A percentile compares a stretch with the other conserved stretches of the same genome.
These are phyloP conservation scores for Syrista parreyssii DNA, from an alignment of 2,888 invertebrate genomes.

Conservation along the genomic window DNA sequence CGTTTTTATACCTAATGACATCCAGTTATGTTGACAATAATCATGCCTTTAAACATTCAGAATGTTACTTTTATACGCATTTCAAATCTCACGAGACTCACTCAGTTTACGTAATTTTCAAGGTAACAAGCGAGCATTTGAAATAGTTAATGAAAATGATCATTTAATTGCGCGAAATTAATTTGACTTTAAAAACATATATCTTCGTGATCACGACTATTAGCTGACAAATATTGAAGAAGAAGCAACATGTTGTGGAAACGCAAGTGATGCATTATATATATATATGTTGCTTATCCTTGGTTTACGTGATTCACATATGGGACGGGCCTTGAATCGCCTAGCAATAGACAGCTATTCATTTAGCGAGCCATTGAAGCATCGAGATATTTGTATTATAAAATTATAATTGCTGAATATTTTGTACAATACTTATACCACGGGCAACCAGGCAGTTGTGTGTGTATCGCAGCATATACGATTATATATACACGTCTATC, in stretches of 20 bases:
- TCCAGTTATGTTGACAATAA: neutral
- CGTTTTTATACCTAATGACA: neutral
- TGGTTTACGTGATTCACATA: neutral
- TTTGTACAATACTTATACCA: neutral
- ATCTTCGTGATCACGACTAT: neutral
- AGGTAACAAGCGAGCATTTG: neutral
- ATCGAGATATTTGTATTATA: neutral
- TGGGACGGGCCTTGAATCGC: neutral
- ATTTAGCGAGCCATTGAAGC: neutral
- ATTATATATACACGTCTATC: neutral
- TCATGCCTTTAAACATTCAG: neutral
- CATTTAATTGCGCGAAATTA: neutral
- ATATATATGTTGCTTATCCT: neutral
- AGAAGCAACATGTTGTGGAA: neutral
- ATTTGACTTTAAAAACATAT: neutral
- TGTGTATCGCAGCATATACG: neutral
- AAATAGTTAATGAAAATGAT: neutral
- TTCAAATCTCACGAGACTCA: neutral
- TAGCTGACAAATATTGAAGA: neutral
- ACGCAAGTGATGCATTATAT: neutral
- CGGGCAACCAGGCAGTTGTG: neutral
- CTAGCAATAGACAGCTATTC: neutral
- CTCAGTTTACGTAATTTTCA: neutral
- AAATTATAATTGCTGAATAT: neutral
- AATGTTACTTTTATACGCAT: neutral